Conservation (phyloP, 2,888 invertebrate species). For the Siphlonurus alternatus region DNA sequence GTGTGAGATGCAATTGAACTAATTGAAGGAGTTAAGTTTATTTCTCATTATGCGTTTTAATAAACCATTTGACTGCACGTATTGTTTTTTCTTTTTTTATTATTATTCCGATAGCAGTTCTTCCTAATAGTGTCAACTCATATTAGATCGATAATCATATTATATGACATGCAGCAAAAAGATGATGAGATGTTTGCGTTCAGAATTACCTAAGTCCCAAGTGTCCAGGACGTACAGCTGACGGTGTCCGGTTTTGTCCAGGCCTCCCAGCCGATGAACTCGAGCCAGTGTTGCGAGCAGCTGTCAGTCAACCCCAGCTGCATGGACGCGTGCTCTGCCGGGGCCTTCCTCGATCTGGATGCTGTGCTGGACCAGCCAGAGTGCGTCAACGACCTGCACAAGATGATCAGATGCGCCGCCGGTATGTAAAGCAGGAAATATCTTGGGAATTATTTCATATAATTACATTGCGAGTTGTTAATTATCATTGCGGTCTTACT, state of each 20-base stretch:
- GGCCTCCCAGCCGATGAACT: slow-evolving; percentile 43
- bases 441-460: background rate
- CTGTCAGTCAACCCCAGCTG: slow-evolving; percentile 64
- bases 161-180: too few relatives aligned
- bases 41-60: too few relatives aligned
- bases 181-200: too few relatives aligned
- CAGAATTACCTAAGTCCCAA: too few relatives aligned
- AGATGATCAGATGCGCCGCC: slow-evolving; percentile 72
- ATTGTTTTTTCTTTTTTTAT: too few relatives aligned
- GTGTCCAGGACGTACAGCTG: too few relatives aligned
- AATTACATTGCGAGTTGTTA: background rate
- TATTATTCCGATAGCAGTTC: too few relatives aligned
- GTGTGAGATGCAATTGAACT: too few relatives aligned
- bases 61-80: too few relatives aligned
- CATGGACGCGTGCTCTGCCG: slow-evolving; percentile 65
- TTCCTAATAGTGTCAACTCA: too few relatives aligned
- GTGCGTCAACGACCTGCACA: slow-evolving; percentile 68
- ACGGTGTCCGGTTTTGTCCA: slow-evolving; percentile 15
- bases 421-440: slow-evolving; percentile 26
- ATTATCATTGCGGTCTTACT: background rate
- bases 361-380: slow-evolving; percentile 63
- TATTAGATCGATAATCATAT: too few relatives aligned
- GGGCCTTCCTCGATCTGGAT: slow-evolving; percentile 57
- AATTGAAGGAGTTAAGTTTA: too few relatives aligned
- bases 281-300: slow-evolving; percentile 63